These are phyloP conservation scores for Drosophila algonquin DNA, from an alignment of 2,888 invertebrate species.

Conservation along the genomic window DNA sequence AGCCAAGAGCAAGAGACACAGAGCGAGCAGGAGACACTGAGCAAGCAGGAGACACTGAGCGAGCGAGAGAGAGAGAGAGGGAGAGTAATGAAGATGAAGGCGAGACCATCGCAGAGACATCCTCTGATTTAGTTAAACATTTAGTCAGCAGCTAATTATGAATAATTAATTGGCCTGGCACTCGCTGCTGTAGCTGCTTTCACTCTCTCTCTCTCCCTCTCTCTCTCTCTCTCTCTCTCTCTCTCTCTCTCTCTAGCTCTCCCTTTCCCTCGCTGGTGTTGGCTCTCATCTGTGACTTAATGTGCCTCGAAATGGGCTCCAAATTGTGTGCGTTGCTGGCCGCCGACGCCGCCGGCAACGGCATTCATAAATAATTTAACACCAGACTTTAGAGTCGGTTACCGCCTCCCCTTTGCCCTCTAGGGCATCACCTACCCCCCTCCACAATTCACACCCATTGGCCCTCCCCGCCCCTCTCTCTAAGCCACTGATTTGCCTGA, in stretches of 20 bases:
- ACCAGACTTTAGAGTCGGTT: constrained; percentile 33
- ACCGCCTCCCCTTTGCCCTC: not conserved
- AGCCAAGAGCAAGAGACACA: no score
- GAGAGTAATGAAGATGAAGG: not conserved
- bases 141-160: constrained; percentile 67
- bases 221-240: not conserved
- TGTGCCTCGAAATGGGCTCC: constrained; percentile 30
- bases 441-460: not conserved
- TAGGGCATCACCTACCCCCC: no score
- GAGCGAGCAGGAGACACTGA: no score
- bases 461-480: not conserved
- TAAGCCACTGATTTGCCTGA: constrained; percentile 15
- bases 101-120: constrained; percentile 8
- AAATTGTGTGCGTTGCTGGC: constrained; percentile 30
- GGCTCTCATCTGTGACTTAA: constrained; percentile 33
- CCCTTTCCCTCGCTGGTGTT: constrained; percentile 1
- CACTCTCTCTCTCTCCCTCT: not conserved
- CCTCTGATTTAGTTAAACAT: constrained; percentile 60
- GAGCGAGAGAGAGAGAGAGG: not conserved
- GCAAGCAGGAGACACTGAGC: no score
- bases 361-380: constrained; percentile 50
- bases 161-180: constrained; percentile 60
- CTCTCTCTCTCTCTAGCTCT: not conserved
- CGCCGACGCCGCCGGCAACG: constrained; percentile 33
- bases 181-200: constrained; percentile 23